Percentiles rank a stretch among this genome's conserved stretches.
phyloP scores from a whole-genome alignment of 2,113 vertebrate species.

The Protomyctophum bolini region DNA sequence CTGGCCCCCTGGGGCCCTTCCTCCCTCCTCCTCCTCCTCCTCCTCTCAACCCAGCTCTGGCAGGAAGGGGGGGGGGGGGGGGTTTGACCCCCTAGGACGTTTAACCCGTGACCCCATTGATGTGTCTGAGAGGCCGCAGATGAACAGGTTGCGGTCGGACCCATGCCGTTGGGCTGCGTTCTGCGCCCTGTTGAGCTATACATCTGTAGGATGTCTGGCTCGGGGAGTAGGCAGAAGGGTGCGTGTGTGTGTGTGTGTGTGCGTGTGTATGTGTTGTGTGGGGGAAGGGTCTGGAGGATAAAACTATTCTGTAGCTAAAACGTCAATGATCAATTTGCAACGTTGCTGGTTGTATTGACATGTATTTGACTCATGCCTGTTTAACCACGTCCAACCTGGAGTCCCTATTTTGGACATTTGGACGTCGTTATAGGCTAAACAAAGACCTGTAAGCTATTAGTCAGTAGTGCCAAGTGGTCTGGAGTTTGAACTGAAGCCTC shows the following conservation, averaged over 20 bases:
- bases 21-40: constrained; percentile 40
- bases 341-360: no score
- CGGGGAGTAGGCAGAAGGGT: constrained; percentile 2
- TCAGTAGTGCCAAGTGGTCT: no score
- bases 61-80: constrained; percentile 62
- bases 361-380: no score
- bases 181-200: constrained; percentile 39
- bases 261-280: not conserved
- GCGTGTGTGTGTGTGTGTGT: constrained; percentile 12
- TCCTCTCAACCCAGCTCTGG: constrained; percentile 65
- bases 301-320: not conserved
- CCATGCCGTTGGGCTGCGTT: constrained; percentile 26
- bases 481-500: no score
- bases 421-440: not conserved
- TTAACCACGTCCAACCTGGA: no score
- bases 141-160: constrained; percentile 65
- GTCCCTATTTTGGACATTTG: not conserved
- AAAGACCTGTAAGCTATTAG: no score
- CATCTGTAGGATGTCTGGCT: constrained; percentile 18
- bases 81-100: constrained; percentile 65
- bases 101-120: constrained; percentile 45
- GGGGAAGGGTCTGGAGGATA: no score
- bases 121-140: constrained; percentile 43
- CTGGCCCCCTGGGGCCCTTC: constrained; percentile 51
- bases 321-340: not conserved